Conservation (phyloP, 2,888 invertebrate genomes). For the Corbicula japonica region DNA sequence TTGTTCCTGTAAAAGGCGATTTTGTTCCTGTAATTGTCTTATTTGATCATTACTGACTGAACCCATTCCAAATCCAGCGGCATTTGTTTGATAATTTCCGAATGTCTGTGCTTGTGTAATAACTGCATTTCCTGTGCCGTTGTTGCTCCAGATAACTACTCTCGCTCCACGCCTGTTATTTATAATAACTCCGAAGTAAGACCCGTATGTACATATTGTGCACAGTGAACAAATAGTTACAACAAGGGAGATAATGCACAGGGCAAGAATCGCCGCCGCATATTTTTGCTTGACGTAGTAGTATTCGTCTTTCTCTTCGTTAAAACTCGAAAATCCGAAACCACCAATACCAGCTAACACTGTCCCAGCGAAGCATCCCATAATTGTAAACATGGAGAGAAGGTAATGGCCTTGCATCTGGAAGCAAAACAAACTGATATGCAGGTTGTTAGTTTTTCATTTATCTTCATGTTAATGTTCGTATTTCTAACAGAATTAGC, state of each 20-base stretch:
- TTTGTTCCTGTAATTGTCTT: slow-evolving; percentile 19
- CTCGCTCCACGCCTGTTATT: neutral
- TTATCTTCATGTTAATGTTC: too few relatives aligned
- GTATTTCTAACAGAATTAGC: too few relatives aligned
- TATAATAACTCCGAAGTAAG: slow-evolving; percentile 26
- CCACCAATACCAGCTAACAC: slow-evolving; percentile 13
- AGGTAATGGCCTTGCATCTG: slow-evolving; percentile 27
- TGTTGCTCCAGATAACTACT: neutral
- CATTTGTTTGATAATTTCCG: too few relatives aligned
- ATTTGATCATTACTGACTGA: neutral
- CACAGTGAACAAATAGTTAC: slow-evolving; percentile 3
- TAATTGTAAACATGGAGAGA: slow-evolving; percentile 19
- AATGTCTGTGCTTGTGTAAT: neutral
- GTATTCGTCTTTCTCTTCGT: neutral
- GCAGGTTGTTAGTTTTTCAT: too few relatives aligned
- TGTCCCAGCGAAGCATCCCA: slow-evolving; percentile 25
- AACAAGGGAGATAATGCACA: slow-evolving; percentile 4
- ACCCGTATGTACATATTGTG: slow-evolving; percentile 21
- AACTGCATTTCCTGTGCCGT: neutral
- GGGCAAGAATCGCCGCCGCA: slow-evolving; percentile 12
- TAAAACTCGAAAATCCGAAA: neutral
- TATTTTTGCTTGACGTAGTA: slow-evolving; percentile 8
- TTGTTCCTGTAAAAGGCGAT: slow-evolving; percentile 34
- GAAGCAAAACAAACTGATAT: neutral
- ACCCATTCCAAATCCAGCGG: neutral